A percentile compares a stretch with the other conserved stretches of the same genome.
Evolutionary conservation across 2,797 vertebrate genomes (phyloP).

Genomic region (Spheniscus humboldti): DNA sequence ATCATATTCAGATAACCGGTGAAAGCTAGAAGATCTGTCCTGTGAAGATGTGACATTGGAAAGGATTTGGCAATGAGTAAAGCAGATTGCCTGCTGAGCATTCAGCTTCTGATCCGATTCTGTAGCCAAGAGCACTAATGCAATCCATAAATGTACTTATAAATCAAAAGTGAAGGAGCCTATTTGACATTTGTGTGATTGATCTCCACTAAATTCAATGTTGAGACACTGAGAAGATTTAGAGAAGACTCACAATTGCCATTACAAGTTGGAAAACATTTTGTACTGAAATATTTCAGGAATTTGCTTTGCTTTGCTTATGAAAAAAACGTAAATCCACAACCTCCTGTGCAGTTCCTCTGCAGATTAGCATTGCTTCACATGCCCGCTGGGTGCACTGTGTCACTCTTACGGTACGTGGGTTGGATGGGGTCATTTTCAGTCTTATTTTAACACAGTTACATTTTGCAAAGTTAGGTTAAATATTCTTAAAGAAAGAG

Average conservation of each 20-base stretch:
- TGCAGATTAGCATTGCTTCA: background rate
- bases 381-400: background rate
- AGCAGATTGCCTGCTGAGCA: background rate
- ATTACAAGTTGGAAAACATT: background rate
- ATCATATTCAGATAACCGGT: background rate
- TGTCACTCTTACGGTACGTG: background rate
- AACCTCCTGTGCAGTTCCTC: background rate
- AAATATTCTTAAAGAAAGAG: background rate
- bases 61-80: background rate
- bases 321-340: background rate
- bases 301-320: background rate
- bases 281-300: background rate
- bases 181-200: background rate
- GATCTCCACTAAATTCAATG: background rate
- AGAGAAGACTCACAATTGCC: background rate
- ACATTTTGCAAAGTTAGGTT: background rate
- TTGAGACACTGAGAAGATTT: background rate
- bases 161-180: background rate
- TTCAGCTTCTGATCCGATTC: background rate
- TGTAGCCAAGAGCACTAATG: background rate
- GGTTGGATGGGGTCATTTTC: background rate
- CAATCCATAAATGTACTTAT: background rate
- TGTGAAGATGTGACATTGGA: background rate
- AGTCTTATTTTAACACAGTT: background rate
- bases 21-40: background rate